phyloP scores from a whole-genome alignment of 2,113 vertebrate genomes.

The Anser brachyrhynchus region DNA sequence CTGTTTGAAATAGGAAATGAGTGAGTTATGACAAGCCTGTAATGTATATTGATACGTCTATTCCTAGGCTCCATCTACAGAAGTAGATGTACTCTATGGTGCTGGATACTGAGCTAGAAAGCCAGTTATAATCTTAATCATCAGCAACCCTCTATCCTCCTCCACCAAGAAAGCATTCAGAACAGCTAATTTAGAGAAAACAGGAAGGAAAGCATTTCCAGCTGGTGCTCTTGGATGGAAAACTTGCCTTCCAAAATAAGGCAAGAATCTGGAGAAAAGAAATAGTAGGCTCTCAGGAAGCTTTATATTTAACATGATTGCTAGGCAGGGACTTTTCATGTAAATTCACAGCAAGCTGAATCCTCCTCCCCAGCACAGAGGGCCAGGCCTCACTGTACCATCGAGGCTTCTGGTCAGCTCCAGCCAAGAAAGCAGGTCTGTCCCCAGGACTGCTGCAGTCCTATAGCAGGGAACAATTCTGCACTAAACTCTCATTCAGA shows the following conservation, averaged over 20 bases:
- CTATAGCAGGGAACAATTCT: not conserved
- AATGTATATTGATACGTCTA: constrained; percentile 45
- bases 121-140: not conserved
- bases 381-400: not conserved
- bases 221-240: not conserved
- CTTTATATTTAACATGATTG: constrained; percentile 2
- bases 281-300: not conserved
- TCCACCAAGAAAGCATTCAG: constrained; percentile 13
- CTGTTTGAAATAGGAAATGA: constrained; percentile 66
- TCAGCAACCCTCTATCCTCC: not conserved
- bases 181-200: constrained; percentile 26
- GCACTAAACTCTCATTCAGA: not conserved
- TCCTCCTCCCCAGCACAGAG: not conserved
- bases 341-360: not conserved
- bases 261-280: not conserved
- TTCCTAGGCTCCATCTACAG: not conserved
- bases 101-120: constrained; percentile 12
- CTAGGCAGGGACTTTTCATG: not conserved
- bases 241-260: constrained; percentile 4
- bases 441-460: not conserved
- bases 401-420: not conserved
- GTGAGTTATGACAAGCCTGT: constrained; percentile 66
- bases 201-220: constrained; percentile 30
- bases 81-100: constrained; percentile 6
- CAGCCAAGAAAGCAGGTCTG: not conserved